These are phyloP conservation scores for Halichondria panicea DNA, from an alignment of 37 sponge, comb jelly and placozoan genomes.

Conservation along the genomic window DNA sequence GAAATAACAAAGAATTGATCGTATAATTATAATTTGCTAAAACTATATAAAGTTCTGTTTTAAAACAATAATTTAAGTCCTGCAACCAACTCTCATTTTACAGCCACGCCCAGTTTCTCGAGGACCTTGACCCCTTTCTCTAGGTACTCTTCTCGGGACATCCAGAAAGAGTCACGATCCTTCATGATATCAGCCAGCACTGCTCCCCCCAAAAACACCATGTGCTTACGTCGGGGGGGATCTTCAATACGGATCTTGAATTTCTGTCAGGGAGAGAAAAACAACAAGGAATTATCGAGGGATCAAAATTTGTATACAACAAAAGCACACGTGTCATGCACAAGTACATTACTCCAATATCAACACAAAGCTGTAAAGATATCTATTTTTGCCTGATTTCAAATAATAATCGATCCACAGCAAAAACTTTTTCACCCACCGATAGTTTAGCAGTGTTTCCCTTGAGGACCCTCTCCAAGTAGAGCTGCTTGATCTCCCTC, in stretches of 20 bases:
- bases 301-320: no score
- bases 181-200: slow-evolving; percentile 99
- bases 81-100: slow-evolving; percentile 48
- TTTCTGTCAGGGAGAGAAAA: slow-evolving; percentile 63
- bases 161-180: slow-evolving; percentile 95
- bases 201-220: slow-evolving; percentile 99
- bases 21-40: no score
- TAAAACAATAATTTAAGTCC: slow-evolving; percentile 9
- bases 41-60: no score
- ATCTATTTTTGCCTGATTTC: no score
- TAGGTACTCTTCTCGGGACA: slow-evolving; percentile 96
- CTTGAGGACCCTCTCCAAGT: slow-evolving; percentile 94
- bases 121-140: slow-evolving; percentile 97
- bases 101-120: slow-evolving; percentile 92
- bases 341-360: no score
- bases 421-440: no score
- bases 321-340: no score
- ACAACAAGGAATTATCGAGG: no score
- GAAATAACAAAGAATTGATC: no score
- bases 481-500: slow-evolving; percentile 99
- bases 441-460: slow-evolving; percentile 89
- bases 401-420: no score
- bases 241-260: slow-evolving; percentile 99
- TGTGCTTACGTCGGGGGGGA: slow-evolving; percentile 98
- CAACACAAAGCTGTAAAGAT: background rate